Evolutionary conservation across 1,140 invertebrate genomes (phyloP).

Genomic region (Cecropterus lyciades): DNA sequence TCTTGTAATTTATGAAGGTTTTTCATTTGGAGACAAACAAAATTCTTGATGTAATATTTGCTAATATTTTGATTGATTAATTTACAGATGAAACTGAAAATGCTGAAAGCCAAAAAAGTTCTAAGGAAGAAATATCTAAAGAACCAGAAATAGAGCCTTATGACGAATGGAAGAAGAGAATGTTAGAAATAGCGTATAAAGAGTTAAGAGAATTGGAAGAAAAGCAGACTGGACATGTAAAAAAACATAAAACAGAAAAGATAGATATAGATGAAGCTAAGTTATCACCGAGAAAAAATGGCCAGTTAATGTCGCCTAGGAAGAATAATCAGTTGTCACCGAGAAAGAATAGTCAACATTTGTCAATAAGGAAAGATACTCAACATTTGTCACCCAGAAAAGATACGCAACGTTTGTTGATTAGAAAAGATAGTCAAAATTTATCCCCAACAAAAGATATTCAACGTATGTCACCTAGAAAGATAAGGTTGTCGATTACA

Average conservation of each 20-base stretch:
- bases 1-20: too few species aligned
- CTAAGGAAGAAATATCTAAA: slow-evolving; percentile 42
- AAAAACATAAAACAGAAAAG: slow-evolving; percentile 28
- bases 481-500: background rate
- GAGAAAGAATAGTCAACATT: background rate
- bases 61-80: too few species aligned
- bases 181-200: slow-evolving; percentile 59
- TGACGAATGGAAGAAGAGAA: slow-evolving; percentile 65
- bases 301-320: background rate
- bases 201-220: slow-evolving; percentile 54
- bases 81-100: slow-evolving; percentile 49
- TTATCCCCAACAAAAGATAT: background rate
- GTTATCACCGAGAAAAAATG: slow-evolving; percentile 3
- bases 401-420: background rate
- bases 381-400: background rate
- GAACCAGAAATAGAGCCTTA: slow-evolving; percentile 62
- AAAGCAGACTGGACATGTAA: slow-evolving; percentile 31
- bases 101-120: slow-evolving; percentile 49
- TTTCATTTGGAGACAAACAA: too few species aligned
- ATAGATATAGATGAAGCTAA: slow-evolving; percentile 1
- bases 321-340: background rate
- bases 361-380: background rate
- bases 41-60: too few species aligned
- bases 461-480: background rate
- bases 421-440: background rate